phyloP scores from a whole-genome alignment of 1,140 invertebrate species.

The Metaphire vulgaris region DNA sequence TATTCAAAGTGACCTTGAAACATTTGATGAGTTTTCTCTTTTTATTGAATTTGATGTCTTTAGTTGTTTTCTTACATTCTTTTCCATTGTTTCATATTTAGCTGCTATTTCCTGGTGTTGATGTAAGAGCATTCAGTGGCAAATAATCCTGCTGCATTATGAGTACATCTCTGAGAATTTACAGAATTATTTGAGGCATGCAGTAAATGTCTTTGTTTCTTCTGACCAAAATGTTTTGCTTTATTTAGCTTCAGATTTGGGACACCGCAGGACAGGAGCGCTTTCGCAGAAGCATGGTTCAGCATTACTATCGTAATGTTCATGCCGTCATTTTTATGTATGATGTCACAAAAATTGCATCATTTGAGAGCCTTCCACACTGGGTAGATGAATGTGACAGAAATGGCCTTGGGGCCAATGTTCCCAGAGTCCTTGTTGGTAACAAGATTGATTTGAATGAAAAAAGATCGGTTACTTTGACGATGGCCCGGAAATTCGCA shows the following conservation, averaged over 20 bases:
- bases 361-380: conserved; percentile 84
- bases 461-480: conserved; percentile 61
- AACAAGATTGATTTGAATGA: conserved; percentile 52
- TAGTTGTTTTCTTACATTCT: too few species aligned
- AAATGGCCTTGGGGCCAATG: conserved; percentile 59
- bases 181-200: too few species aligned
- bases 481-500: conserved; percentile 61
- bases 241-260: conserved; percentile 96
- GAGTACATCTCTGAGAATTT: too few species aligned
- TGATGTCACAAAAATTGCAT: conserved; percentile 87
- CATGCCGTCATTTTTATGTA: conserved; percentile 93
- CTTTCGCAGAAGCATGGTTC: conserved; percentile 77
- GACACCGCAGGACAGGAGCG: conserved; percentile 97
- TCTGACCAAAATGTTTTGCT: too few species aligned
- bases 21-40: too few species aligned
- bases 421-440: conserved; percentile 71
- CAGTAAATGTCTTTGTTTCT: too few species aligned
- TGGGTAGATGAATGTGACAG: conserved; percentile 78
- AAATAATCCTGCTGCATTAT: too few species aligned
- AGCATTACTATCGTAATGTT: conserved; percentile 95
- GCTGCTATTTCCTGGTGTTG: too few species aligned
- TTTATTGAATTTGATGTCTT: too few species aligned
- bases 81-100: too few species aligned
- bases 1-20: too few species aligned
- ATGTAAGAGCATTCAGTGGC: too few species aligned